Evolutionary conservation across 2,888 invertebrate genomes (phyloP), one percentile per base, ranked within the genome.

Genomic region (Lutraria lutraria): DNA sequence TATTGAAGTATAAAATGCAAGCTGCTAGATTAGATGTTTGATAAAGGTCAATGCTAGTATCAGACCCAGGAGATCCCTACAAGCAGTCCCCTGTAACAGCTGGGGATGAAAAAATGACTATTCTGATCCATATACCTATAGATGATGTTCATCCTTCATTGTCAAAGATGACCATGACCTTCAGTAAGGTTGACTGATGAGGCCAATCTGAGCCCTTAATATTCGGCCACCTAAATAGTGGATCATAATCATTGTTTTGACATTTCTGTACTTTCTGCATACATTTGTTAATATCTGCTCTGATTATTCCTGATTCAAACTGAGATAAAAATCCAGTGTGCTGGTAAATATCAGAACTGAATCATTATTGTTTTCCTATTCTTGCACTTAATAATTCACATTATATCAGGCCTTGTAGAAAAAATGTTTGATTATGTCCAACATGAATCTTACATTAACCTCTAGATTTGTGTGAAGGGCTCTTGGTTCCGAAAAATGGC

Each of bases 301-400:
- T 68, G 63, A 68, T 25, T 68, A 25, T 68, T 25, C n/a, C 10
- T 25, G 13, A 8, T 68, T 68, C 63, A 68, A 68, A 25, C 25
- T 25, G n/a, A 68, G 63, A n/a, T 68, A 68, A 25, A 25, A n/a
- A 68, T 25, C n/a, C 60, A 60, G 60, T 60, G 63, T 68, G 6
- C 63, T 68, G 63, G 63, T 68, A 68, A 68, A 68, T 68, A 68
- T 68, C 63, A 25, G 25, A 13, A 25, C n/a, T n/a, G 63, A 68
- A 25, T 25, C 25, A 68, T 68, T n/a, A 68, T 68, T 68, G 63
- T 25, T 43, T 68, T 68, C 63, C n/a, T 68, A 68, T n/a, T 25
- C 63, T 68, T 25, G 25, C 63, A 68, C 63, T 68, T 25, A 68
- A 68, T 68, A 68, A 68, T 68, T 68, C 25, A 68, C 25, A 25